Conservation (phyloP, 2,113 vertebrate genomes). For the Opisthocomus hoazin region DNA sequence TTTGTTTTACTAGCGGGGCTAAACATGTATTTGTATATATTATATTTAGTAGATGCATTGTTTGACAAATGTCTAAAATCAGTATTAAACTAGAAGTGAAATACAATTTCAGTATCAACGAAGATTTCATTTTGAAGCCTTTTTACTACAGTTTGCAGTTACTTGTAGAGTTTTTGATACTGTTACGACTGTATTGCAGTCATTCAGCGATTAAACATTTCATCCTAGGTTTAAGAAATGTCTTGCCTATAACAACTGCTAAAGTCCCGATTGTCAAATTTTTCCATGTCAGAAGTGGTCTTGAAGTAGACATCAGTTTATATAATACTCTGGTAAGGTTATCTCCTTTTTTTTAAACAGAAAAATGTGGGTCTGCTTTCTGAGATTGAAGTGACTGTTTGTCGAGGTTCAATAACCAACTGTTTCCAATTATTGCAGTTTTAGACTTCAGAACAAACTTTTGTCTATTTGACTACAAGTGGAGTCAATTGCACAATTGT, state of each 20-base stretch:
- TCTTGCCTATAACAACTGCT: slow-evolving; percentile 92
- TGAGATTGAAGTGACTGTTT: background rate
- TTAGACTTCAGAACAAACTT: background rate
- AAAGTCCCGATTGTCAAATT: slow-evolving; percentile 97
- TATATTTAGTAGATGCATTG: background rate
- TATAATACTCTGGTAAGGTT: slow-evolving; percentile 91
- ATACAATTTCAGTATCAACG: background rate
- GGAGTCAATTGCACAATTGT: background rate
- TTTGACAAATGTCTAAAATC: background rate
- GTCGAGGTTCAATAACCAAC: background rate
- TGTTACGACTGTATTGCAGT: background rate
- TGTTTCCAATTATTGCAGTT: background rate
- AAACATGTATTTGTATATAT: background rate
- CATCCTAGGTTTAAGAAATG: slow-evolving; percentile 83
- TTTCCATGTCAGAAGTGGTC: slow-evolving; percentile 85
- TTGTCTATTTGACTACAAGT: background rate
- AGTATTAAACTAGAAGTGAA: background rate
- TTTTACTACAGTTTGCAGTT: background rate
- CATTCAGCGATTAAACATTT: slow-evolving; percentile 11
- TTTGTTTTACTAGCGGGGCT: background rate
- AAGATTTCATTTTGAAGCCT: background rate
- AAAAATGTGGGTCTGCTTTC: background rate
- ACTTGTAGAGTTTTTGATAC: background rate
- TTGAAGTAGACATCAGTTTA: slow-evolving; percentile 95
- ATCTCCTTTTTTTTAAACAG: background rate